Base-by-base conservation (phyloP, 2,113 vertebrate species). In the Girardinichthys multiradiatus region DNA sequence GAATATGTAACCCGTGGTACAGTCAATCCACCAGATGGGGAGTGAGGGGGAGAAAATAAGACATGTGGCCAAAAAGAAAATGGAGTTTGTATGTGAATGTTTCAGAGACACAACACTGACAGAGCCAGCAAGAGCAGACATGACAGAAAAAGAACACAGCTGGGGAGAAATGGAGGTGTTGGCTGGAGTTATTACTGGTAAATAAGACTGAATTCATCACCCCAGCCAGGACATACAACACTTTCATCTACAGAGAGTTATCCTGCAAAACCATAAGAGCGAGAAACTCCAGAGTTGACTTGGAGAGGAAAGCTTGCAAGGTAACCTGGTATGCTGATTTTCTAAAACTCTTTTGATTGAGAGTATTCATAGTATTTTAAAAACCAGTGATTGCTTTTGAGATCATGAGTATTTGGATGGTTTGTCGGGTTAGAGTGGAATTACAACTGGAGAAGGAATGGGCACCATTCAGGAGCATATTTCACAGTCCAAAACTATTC, bases 1-100 rank as follows among this genome's bases (percentile, higher is more conserved):
- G 91, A 90, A 92, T 92, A 91, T 90, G 79, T 84, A 93, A 90
- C 83, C 80, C 35, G 29, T 67, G 67, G 80, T 64, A 77, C 82
- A 85, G 89, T 92, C 90, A 90, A 86, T 92, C 78, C 84, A 70
- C 70, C 70, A 59, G 74, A 72, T 28, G 27, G 75, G 85, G 67
- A 80, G 62, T 8, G 57, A 78, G 64, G 29, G 70, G 42, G 28
- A 37, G 68, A 64, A 61, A 80, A 64, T 58, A 67, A 77, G 84
- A 78, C 62, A 54, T 54, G 68, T 28, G 72, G 75, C 68, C 60
- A 48, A 79, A 84, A 58, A 65, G 63, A 48, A 70, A 37, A 87
- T 12, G 8, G 17, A 57, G 39, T 45, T 29, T 19, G 59, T 27
- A 67, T 58, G 65, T 19, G 28, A 24, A 70, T 59, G 51, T 68